phyloP scores from a whole-genome alignment of 1,140 invertebrate genomes.

The Anastrepha ludens region DNA sequence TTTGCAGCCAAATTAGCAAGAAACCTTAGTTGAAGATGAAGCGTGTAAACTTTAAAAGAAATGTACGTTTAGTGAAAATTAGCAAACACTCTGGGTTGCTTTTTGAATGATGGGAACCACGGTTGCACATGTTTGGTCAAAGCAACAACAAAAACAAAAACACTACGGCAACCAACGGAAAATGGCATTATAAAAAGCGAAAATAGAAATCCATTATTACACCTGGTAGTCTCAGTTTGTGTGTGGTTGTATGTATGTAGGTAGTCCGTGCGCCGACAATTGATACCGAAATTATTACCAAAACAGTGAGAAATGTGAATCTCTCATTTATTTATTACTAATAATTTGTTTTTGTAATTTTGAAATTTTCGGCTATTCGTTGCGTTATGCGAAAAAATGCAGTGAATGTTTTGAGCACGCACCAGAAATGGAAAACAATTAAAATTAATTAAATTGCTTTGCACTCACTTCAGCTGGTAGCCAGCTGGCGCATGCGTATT shows the following conservation, averaged over 20 bases:
- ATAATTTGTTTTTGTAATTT: neutral
- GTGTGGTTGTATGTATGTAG: too few species aligned
- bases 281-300: neutral
- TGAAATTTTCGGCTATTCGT: neutral
- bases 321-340: neutral
- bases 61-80: neutral
- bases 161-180: neutral
- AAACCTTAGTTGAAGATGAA: neutral
- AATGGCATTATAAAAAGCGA: neutral
- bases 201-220: neutral
- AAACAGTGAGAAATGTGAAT: neutral
- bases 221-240: too few species aligned
- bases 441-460: too few species aligned
- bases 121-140: neutral
- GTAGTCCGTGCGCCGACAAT: neutral
- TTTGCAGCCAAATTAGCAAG: neutral
- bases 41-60: neutral
- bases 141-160: neutral
- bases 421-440: slow-evolving; percentile 9
- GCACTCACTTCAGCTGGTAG: too few species aligned
- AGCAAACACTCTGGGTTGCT: neutral
- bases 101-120: neutral
- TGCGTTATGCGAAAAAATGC: neutral
- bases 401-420: neutral
- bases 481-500: too few species aligned